Percentiles rank a stretch among this genome's conserved stretches.
These are phyloP conservation scores for Tetragonula clypearis DNA, from an alignment of 1,140 invertebrate species.

Conservation along the genomic window DNA sequence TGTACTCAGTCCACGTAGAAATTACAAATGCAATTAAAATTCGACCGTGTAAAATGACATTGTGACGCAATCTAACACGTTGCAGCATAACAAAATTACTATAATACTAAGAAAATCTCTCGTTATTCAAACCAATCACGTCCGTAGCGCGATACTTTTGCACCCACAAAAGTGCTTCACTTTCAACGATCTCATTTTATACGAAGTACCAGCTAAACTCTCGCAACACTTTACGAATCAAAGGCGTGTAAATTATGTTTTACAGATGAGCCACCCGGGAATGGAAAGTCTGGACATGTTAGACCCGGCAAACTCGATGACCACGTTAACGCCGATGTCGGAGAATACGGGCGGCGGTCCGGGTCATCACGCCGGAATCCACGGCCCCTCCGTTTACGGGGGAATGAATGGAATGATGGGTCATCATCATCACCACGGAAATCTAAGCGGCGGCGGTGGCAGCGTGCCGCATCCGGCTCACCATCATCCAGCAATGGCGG, in stretches of 20 bases:
- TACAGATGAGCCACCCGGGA: constrained; percentile 93
- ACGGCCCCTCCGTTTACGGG: constrained; percentile 88
- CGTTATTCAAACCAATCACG: too few species aligned
- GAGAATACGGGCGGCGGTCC: constrained; percentile 84
- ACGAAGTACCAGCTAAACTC: too few species aligned
- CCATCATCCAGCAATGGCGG: constrained; percentile 88
- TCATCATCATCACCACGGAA: constrained; percentile 87
- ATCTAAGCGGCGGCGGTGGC: constrained; percentile 82
- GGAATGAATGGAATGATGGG: constrained; percentile 94
- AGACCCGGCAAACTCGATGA: constrained; percentile 94
- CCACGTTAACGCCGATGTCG: constrained; percentile 92
- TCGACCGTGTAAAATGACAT: too few species aligned
- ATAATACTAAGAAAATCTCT: too few species aligned
- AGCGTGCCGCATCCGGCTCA: constrained; percentile 84
- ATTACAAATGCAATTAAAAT: too few species aligned
- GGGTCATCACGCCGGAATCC: constrained; percentile 82
- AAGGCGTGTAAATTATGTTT: constrained; percentile 76
- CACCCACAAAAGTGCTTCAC: too few species aligned
- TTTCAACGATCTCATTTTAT: not conserved
- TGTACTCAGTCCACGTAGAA: too few species aligned
- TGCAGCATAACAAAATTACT: too few species aligned
- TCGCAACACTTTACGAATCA: constrained; percentile 31
- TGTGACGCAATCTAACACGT: too few species aligned
- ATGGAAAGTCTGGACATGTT: constrained; percentile 97
- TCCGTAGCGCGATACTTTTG: too few species aligned